Evolutionary conservation across 64 coral and sea anemone species (phyloP).

Genomic region (Stichodactyla helianthus): DNA sequence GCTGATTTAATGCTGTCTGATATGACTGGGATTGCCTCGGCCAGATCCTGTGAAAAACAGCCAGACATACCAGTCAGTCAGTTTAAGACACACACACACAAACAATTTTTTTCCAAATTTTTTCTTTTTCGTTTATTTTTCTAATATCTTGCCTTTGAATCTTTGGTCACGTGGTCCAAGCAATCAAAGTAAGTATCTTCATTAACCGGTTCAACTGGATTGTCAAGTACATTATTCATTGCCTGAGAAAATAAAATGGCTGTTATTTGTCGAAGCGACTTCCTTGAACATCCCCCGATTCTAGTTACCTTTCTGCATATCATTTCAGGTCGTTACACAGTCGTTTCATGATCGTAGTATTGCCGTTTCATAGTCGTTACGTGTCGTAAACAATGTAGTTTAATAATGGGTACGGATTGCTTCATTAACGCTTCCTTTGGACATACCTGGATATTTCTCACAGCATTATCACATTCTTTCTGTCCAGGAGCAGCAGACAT

Average conservation of each 20-base stretch:
- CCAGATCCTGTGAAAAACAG: conserved; percentile 54
- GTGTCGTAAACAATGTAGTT: neutral
- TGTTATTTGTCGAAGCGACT: neutral
- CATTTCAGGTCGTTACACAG: neutral
- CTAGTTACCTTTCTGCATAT: neutral
- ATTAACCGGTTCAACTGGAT: conserved; percentile 98
- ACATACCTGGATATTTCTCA: conserved; percentile 92
- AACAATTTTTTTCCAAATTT: neutral
- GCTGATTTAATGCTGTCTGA: conserved; percentile 76
- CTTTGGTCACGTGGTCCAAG: conserved; percentile 72
- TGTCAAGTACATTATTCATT: conserved; percentile 85
- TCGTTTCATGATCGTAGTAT: no score
- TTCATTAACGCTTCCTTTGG: no score
- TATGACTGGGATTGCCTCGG: conserved; percentile 85
- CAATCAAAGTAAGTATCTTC: conserved; percentile 95
- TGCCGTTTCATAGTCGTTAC: neutral
- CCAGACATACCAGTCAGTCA: neutral
- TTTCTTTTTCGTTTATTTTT: neutral
- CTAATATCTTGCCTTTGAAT: conserved; percentile 47
- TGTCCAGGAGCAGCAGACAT: conserved; percentile 98
- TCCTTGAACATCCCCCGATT: neutral
- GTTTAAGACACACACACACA: neutral
- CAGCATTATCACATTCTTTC: conserved; percentile 94
- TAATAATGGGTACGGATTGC: no score
- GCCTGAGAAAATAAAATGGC: conserved; percentile 44